Conservation (phyloP, 2,113 vertebrate species). For the Gopherus evgoodei region DNA sequence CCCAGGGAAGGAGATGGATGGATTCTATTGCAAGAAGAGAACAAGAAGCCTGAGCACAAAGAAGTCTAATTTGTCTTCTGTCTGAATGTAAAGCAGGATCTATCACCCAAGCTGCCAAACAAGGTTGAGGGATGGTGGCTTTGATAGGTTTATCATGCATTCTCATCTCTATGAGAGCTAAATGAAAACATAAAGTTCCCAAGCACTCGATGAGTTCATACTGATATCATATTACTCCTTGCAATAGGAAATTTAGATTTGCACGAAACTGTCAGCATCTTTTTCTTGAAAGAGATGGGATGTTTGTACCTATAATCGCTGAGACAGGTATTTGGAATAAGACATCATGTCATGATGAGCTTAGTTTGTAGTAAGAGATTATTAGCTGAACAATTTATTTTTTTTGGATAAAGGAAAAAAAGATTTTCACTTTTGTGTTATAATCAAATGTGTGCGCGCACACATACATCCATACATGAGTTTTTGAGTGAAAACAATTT, state of each 20-base stretch:
- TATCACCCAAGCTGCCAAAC: constrained; percentile 66
- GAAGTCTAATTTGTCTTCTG: constrained; percentile 67
- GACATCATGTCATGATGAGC: background rate
- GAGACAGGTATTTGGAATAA: background rate
- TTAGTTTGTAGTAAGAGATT: background rate
- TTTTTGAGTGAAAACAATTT: background rate
- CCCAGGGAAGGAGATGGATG: constrained; percentile 44
- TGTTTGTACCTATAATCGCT: accelerated
- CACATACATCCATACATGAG: accelerated
- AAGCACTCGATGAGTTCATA: background rate
- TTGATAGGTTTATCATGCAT: constrained; percentile 80
- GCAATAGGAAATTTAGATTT: constrained; percentile 50
- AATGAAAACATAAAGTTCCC: constrained; percentile 72
- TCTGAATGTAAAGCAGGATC: constrained; percentile 57
- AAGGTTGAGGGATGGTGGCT: constrained; percentile 74
- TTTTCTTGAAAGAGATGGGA: background rate
- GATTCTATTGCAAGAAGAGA: constrained; percentile 40
- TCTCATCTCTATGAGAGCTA: constrained; percentile 72
- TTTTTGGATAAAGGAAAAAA: background rate
- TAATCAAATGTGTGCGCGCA: background rate
- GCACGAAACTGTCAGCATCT: constrained; percentile 11
- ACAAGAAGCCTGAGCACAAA: constrained; percentile 36
- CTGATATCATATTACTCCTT: constrained; percentile 61
- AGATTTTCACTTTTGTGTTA: background rate
- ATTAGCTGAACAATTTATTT: background rate